Base-by-base conservation (phyloP, 2,888 invertebrate species). In the Agelastica alni region DNA sequence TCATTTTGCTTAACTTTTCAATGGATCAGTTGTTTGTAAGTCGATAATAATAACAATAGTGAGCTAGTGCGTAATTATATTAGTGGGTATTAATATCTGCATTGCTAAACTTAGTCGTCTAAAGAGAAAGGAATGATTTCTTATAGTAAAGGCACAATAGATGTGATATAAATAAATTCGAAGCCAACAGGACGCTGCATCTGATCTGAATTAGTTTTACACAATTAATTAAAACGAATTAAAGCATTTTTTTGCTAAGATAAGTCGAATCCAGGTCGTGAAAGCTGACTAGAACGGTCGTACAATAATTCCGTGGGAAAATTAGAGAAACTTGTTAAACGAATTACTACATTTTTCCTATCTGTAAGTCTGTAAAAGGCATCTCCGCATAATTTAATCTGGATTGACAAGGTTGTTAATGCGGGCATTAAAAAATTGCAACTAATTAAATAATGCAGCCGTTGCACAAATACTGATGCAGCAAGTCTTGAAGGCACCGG, bases 371-470 rank as follows among this genome's bases (percentile, higher is more conserved):
- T 70, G 66, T 71, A 72, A 70, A 72, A 68, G 72, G 72, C 63
- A 61, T 65, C 67, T 58, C 58, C 60, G 64, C 60, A 70, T 70
- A 68, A 67, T 68, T 66, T 66, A 68, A 73, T 72, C 72, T 70
- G 72, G 73, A 72, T 67, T 68, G 73, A 66, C 71, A 60, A 69
- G 73, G 62, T 74, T 73, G 72, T 71, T 72, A 72, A 72, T 71
- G 69, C 58, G 53, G 39, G 60, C 63, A 67, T 69, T 66, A 72
- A 73, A 73, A 74, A 74, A 73, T 72, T 68, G 69, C 66, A 57
- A 64, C 70, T 72, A 75, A 74, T 75, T 74, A 74, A 74, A 74
- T 74, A 74, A 74, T 71, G 70, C 72, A 66, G 70, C 69, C 67
- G 71, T 68, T 65, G 71, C 65, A 68, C 65, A 70, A 70, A 71